Evolutionary conservation across 2,888 invertebrate species (phyloP), one percentile per base, ranked within the genome.

Genomic region (Apotomis turbidana): DNA sequence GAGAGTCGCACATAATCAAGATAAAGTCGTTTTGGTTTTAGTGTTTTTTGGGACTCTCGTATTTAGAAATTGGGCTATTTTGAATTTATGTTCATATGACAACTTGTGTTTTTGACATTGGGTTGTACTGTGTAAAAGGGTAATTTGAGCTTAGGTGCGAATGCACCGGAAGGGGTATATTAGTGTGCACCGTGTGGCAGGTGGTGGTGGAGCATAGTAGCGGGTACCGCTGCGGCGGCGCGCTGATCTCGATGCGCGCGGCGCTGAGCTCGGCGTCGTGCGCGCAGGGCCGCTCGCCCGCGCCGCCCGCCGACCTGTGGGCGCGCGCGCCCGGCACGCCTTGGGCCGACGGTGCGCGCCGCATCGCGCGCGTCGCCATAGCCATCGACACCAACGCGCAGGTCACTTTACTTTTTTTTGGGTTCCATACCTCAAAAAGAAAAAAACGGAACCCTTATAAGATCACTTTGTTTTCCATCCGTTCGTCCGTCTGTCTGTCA

Each of bases 191-290:
- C 4, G 44, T 36, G 62, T 15, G 46, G 41, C 77, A 86, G 86
- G 75, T 87, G 59, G 78, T 87, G 75, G 79, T 88, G 77, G 82
- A 85, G 78, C 85, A 84, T 76, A 74, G 63, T 44, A 76, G 74
- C 74, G 82, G 75, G 44, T 72, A 78, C 80, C 81, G 77, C 36
- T 84, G 84, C 76, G 77, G 78, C 68, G 83, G 79, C 51, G 79
- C 84, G 67, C 79, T 85, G 72, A 79, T 85, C 78, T 85, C 87
- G 75, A 78, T 79, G 77, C 85, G 85, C 76, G 82, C 84, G 60
- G 87, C 80, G 74, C 78, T 89, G 54, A 86, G 87, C 76, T 81
- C 86, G 41, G 86, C 86, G 74, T 68, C 80, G 71, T 88, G 85
- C 78, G 83, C 76, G 74, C 78, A 79, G 64, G 79, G 75, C 61